Evolutionary conservation across 1,140 invertebrate species (phyloP).

Genomic region (Galleria mellonella): DNA sequence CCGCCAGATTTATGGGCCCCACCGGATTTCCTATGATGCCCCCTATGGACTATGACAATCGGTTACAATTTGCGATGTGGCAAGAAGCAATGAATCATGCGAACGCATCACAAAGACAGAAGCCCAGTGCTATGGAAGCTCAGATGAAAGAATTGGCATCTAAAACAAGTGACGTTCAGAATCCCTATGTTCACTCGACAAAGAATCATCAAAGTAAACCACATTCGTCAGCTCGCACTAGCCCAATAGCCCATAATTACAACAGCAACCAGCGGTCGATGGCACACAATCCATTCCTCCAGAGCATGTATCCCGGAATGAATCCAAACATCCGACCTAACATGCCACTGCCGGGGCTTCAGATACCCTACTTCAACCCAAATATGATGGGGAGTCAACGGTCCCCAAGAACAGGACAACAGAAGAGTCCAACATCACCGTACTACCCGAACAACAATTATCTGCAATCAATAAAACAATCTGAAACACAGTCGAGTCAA

Average conservation of each 20-base stretch:
- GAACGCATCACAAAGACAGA: constrained; percentile 54
- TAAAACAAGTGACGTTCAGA: constrained; percentile 58
- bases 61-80: constrained; percentile 80
- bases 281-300: constrained; percentile 49
- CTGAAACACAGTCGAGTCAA: constrained; percentile 29
- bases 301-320: constrained; percentile 55
- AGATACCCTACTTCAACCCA: constrained; percentile 68
- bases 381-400: constrained; percentile 50
- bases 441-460: constrained; percentile 68
- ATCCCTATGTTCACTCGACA: constrained; percentile 63
- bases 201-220: constrained; percentile 53
- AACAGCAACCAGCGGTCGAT: constrained; percentile 41
- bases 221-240: constrained; percentile 64
- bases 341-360: constrained; percentile 53
- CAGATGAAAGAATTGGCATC: constrained; percentile 51
- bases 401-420: constrained; percentile 48
- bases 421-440: constrained; percentile 58
- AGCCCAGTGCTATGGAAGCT: constrained; percentile 36
- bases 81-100: constrained; percentile 77
- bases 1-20: constrained; percentile 56
- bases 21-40: constrained; percentile 67
- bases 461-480: constrained; percentile 50
- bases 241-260: constrained; percentile 62
- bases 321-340: constrained; percentile 50
- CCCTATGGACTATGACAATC: constrained; percentile 74